A percentile compares a stretch with the other conserved stretches of the same genome.
phyloP scores from a whole-genome alignment of 64 coral and sea anemone genomes.

The Pocillopora verrucosa region DNA sequence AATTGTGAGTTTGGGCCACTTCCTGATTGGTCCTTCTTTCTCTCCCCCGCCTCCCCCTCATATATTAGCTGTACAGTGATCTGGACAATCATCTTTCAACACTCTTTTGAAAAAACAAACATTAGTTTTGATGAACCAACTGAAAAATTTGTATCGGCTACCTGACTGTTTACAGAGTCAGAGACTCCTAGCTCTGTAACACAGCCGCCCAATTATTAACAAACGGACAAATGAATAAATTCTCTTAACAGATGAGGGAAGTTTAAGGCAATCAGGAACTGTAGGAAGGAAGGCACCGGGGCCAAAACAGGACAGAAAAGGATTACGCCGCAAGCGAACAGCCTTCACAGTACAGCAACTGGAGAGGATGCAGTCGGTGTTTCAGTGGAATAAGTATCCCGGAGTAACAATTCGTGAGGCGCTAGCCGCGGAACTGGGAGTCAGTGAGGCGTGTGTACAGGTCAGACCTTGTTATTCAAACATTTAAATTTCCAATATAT shows the following conservation, averaged over 20 bases:
- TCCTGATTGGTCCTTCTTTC: too few relatives aligned
- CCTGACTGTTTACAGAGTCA: too few relatives aligned
- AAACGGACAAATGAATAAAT: background rate
- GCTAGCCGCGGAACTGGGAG: slow-evolving; percentile 11
- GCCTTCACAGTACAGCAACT: background rate
- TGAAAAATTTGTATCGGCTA: too few relatives aligned
- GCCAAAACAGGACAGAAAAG: background rate
- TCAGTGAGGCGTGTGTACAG: slow-evolving; percentile 15
- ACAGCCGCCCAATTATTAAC: background rate
- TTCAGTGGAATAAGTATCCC: slow-evolving; percentile 6
- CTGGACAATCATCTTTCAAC: too few relatives aligned
- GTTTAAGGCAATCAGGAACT: background rate
- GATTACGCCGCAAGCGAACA: slow-evolving; percentile 5
- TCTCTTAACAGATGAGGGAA: background rate
- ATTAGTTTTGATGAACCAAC: too few relatives aligned
- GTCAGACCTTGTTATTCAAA: background rate
- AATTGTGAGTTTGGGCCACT: too few relatives aligned
- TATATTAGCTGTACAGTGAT: too few relatives aligned
- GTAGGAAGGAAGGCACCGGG: background rate
- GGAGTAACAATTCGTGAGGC: background rate
- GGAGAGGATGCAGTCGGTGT: background rate
- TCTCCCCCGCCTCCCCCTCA: too few relatives aligned
- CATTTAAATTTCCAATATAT: too few relatives aligned
- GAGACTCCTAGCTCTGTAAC: too few relatives aligned
- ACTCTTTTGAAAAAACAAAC: too few relatives aligned